Conservation (phyloP, 2,797 vertebrate genomes). For the Halcyon smyrnensis region DNA sequence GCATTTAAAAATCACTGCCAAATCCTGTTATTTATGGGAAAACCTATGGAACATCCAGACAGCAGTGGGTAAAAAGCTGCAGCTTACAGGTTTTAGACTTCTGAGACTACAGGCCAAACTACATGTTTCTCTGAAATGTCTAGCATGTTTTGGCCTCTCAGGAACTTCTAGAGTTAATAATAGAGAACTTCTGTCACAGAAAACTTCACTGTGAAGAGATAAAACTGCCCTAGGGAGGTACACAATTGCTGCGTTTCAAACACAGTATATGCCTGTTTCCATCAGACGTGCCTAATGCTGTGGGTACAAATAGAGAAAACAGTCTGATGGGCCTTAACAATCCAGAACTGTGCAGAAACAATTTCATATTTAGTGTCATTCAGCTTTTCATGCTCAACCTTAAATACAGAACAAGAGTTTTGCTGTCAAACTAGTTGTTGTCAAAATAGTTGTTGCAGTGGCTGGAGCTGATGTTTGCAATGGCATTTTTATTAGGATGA, state of each 20-base stretch:
- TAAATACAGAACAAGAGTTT: neutral
- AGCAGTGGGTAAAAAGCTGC: neutral
- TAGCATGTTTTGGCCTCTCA: neutral
- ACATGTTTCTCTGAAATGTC: fast-evolving
- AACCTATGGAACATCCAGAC: fast-evolving
- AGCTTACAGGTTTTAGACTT: neutral
- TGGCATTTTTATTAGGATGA: neutral
- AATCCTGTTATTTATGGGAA: fast-evolving
- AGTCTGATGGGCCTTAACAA: neutral
- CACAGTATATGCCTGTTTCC: neutral
- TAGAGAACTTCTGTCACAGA: neutral
- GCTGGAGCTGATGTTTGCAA: neutral
- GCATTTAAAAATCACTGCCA: neutral
- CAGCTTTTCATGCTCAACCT: neutral
- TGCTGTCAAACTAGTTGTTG: neutral
- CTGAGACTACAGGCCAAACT: neutral
- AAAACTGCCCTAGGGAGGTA: neutral
- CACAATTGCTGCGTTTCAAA: neutral
- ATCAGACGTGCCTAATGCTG: neutral
- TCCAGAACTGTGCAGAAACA: neutral
- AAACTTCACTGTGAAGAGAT: neutral
- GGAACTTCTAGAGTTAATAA: neutral
- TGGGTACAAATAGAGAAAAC: neutral
- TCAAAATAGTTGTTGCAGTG: neutral
- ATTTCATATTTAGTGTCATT: neutral